Evolutionary conservation across 2,113 vertebrate genomes (phyloP).

Genomic region (Tenrec ecaudatus): DNA sequence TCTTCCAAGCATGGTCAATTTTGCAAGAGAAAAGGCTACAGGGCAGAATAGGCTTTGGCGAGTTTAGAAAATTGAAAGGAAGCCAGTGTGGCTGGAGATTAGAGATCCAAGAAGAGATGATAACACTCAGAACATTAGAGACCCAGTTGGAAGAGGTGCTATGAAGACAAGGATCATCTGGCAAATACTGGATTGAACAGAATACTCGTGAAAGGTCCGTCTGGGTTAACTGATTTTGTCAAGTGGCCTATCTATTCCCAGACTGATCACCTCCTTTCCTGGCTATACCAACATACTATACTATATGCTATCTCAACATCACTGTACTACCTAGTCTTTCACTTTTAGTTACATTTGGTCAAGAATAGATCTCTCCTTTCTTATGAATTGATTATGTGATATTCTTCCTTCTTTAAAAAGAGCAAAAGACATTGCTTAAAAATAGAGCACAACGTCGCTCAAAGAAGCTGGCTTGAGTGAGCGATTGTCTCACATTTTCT

Average conservation of each 20-base stretch:
- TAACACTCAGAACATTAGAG: not conserved
- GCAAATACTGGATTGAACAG: not conserved
- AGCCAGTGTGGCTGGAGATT: not conserved
- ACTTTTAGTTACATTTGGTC: slow-evolving; percentile 37
- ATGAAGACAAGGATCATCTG: not conserved
- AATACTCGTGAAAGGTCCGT: not conserved
- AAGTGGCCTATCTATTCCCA: not conserved
- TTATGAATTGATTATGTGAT: not conserved
- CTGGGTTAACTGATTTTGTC: not conserved
- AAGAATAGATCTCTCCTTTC: slow-evolving; percentile 36
- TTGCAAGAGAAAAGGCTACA: not conserved
- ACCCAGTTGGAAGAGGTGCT: not conserved
- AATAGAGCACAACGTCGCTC: not conserved
- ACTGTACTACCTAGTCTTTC: not conserved
- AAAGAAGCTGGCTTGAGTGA: slow-evolving; percentile 1
- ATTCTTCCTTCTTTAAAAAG: not conserved
- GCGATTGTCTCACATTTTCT: not conserved
- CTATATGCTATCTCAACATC: not conserved
- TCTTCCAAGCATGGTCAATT: not conserved
- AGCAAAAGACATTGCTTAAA: not conserved
- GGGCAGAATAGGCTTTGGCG: not conserved
- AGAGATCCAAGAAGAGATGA: not conserved
- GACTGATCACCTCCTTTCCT: not conserved
- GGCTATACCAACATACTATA: not conserved
- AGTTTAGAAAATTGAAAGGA: not conserved